Evolutionary conservation across 2,888 invertebrate species (phyloP).

Genomic region (Drosophila pegasa): DNA sequence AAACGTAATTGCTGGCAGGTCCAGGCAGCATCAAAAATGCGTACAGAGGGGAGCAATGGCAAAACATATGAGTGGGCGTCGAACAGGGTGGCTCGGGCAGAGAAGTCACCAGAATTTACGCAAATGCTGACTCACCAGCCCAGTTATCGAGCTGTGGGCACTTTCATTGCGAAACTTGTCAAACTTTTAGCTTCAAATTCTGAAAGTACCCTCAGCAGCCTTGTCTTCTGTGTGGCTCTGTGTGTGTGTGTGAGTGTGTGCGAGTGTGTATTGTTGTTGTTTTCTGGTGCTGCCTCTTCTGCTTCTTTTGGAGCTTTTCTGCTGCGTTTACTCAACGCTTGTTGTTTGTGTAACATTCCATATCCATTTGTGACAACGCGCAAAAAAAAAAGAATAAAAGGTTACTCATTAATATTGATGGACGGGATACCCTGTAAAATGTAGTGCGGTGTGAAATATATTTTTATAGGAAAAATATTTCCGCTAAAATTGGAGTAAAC

Average conservation of each 20-base stretch:
- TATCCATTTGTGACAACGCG: slow-evolving; percentile 69
- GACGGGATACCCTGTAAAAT: not conserved
- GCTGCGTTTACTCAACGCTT: slow-evolving; percentile 38
- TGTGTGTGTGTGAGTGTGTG: not conserved
- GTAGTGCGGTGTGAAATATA: not conserved
- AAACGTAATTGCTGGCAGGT: slow-evolving; percentile 60
- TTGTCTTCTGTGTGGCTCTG: not conserved
- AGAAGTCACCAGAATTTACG: slow-evolving; percentile 30
- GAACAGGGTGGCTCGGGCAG: slow-evolving; percentile 7
- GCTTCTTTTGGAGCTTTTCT: slow-evolving; percentile 26
- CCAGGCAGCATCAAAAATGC: slow-evolving; percentile 67
- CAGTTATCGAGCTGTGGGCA: slow-evolving; percentile 26
- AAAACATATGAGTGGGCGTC: slow-evolving; percentile 10
- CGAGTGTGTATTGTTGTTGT: slow-evolving; percentile 16
- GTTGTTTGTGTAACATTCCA: slow-evolving; percentile 75
- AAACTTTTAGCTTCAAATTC: slow-evolving; percentile 11
- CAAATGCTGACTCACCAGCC: slow-evolving; percentile 47
- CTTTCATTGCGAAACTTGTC: slow-evolving; percentile 34
- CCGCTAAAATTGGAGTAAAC: too few species aligned
- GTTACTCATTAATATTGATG: not conserved
- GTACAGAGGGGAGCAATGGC: slow-evolving; percentile 32
- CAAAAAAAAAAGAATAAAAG: slow-evolving; percentile 22
- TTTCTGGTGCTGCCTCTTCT: slow-evolving; percentile 18
- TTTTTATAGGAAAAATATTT: too few species aligned
- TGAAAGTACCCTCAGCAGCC: slow-evolving; percentile 4